These are phyloP conservation scores for Indri indri DNA, from an alignment of 2,113 vertebrate genomes.

Conservation along the genomic window DNA sequence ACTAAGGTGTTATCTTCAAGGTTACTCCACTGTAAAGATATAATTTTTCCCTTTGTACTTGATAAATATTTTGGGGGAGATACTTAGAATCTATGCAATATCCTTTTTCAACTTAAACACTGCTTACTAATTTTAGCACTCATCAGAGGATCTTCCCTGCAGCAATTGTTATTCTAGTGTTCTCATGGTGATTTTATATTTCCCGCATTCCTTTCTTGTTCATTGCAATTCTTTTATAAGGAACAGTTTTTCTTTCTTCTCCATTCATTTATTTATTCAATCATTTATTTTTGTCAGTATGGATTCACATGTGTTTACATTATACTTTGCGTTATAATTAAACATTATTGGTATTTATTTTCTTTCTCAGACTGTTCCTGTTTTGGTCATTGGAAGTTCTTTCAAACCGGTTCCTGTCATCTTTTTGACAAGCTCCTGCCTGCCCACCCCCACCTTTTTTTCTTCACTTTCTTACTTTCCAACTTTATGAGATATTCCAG, in stretches of 20 bases:
- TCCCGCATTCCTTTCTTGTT: not conserved
- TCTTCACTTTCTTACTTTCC: not conserved
- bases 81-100: not conserved
- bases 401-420: not conserved
- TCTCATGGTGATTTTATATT: accelerated
- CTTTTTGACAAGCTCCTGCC: not conserved
- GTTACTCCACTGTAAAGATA: not conserved
- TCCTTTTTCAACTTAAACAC: not conserved
- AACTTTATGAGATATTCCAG: not conserved
- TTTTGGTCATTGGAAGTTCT: not conserved
- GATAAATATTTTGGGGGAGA: not conserved
- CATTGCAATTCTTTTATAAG: not conserved
- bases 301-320: not conserved
- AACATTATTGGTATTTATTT: not conserved
- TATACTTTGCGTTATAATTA: not conserved
- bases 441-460: no score
- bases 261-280: not conserved
- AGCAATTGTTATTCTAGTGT: no score
- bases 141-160: accelerated
- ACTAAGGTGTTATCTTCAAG: not conserved
- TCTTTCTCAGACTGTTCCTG: not conserved
- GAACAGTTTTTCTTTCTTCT: not conserved
- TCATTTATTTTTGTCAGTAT: not conserved
- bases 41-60: not conserved
- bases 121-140: not conserved